Evolutionary conservation across 2,113 vertebrate genomes (phyloP), one percentile per base, ranked within the genome.

Genomic region (Oreotrochilus melanogaster): DNA sequence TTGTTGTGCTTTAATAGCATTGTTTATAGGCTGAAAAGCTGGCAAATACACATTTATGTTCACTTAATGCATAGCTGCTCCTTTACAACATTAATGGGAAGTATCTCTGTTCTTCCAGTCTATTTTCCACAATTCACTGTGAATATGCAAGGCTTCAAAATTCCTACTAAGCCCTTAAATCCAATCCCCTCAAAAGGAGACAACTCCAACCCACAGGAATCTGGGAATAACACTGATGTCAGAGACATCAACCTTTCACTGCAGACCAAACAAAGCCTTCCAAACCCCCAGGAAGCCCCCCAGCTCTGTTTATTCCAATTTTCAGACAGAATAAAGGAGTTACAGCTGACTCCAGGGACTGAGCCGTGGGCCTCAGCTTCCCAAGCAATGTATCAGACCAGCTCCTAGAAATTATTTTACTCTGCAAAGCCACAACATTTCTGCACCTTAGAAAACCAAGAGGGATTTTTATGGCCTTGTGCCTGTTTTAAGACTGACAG

Each of bases 1-100:
- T 78, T 94, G 78, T 88, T 95, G 78, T 88, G 56, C 33, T 80
- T 92, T 48, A 96, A 93, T 64, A 86, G 35, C 48, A 37, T 33
- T 84, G 86, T 93, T 86, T 18, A 83, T 37, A 15, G 18, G 73
- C 60, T 90, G 80, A 93, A 95, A 93, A 67, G 48, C 60, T 88
- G 10, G 57, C 15, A 90, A 93, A 88, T 51, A 67, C 21, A 66
- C 43, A 45, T 74, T 93, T 69, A 56, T n/a, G 33, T 47, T 91
- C 67, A 67, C 67, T 88, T 83, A 86, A 95, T 33, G 51, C 48
- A 7, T 72, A 56, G 62, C 60, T 93, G 54, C 58, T 92, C 79
- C 67, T 78, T 74, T 78, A 92, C 48, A 60, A 33, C 67, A 9
- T 47, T 89, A 96, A 88, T 33, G 30, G 37, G 51, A 92, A 86